Base-by-base conservation (phyloP, 2,797 vertebrate species). In the Bradypodion pumilum region DNA sequence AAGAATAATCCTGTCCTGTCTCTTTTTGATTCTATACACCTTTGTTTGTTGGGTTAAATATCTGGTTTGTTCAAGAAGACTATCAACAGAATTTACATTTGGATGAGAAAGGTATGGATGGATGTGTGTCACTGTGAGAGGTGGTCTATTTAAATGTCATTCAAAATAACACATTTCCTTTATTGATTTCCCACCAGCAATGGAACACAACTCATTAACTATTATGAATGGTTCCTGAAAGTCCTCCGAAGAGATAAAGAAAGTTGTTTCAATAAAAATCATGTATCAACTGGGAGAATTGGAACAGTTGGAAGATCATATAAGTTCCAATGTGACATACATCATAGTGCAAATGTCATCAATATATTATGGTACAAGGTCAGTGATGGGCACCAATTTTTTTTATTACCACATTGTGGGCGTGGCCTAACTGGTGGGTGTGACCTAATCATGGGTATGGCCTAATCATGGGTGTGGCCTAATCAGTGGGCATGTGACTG, bases 291-390 rank as follows among this genome's bases (percentile, higher is more conserved):
- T 74, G 93, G 84, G 35, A 91, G 62, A 89, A 2, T 1, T 23
- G 87, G 86, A 81, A 85, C 69, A 85, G 88, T 92, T 92, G 90
- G 91, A 81, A 89, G 82, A 66, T 62, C 74, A 85, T 90, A 94
- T 86, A 9, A 16, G 1, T 49, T 96, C 83, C 7, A 29, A 44
- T 96, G 96, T 21, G 80, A 87, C 68, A 56, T 40, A 13, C 84
- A 89, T 80, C 91, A 90, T 59, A 25, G n/a, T 81, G 86, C 87
- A 78, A 87, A 87, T 77, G n/a, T 49, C 80, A 70, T 85, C 46
- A 86, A 69, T 21, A 79, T 90, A 49, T 88, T 56, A 1, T 88
- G 95, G 87, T 95, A 94, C 83, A 96, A 96, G 96, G 96, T 96
- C n/a, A n/a, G n/a, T n/a, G n/a, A n/a, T n/a, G n/a, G n/a, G n/a